These are phyloP conservation scores for Deilephila elpenor DNA, from an alignment of 2,888 invertebrate genomes.

Conservation along the genomic window DNA sequence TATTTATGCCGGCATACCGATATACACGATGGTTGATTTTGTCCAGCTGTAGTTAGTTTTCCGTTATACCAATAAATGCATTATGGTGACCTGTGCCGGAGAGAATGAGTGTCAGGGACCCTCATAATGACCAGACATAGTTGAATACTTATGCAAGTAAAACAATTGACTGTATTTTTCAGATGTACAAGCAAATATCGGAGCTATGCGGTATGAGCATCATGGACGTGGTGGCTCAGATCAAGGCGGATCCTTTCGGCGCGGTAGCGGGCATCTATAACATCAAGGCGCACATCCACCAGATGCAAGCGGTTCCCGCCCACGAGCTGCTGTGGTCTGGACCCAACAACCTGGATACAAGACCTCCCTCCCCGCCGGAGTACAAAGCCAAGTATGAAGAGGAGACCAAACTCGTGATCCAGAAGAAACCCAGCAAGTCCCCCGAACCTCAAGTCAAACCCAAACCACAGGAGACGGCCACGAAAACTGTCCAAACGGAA, in stretches of 20 bases:
- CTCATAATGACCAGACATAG: too few species aligned
- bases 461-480: constrained; percentile 17
- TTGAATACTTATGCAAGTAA: too few species aligned
- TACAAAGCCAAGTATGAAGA: constrained; percentile 48
- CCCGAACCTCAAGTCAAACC: neutral
- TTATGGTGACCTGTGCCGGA: too few species aligned
- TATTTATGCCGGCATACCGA: too few species aligned
- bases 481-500: constrained; percentile 27
- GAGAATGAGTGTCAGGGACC: too few species aligned
- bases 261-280: constrained; percentile 86
- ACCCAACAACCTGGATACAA: constrained; percentile 53
- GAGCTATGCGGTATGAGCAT: constrained; percentile 71
- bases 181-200: constrained; percentile 80
- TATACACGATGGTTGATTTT: too few species aligned
- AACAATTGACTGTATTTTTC: constrained; percentile 32
- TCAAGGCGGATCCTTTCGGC: constrained; percentile 84
- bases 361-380: constrained; percentile 64
- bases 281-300: constrained; percentile 77
- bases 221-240: constrained; percentile 74
- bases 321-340: constrained; percentile 67
- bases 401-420: neutral
- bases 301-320: constrained; percentile 58
- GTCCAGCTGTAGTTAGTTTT: too few species aligned
- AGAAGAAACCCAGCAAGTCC: neutral
- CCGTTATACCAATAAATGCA: too few species aligned